Conservation (phyloP, 2,113 vertebrate genomes). For the Phoenicopterus ruber region DNA sequence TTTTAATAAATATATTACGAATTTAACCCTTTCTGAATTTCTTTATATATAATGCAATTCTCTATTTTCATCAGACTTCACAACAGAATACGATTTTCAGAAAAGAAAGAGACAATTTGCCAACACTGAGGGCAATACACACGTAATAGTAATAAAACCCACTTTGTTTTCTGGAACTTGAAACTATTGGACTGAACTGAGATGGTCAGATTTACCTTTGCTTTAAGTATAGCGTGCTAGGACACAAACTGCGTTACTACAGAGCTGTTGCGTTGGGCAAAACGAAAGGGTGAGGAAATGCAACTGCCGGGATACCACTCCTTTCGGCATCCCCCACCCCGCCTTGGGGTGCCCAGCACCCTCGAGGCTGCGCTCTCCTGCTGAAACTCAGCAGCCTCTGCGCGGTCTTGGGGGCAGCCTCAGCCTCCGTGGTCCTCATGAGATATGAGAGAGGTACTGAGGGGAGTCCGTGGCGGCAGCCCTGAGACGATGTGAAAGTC, state of each 20-base stretch:
- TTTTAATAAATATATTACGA: neutral
- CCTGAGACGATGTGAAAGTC: fast-evolving
- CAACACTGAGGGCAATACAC: neutral
- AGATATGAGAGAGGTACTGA: neutral
- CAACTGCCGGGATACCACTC: neutral
- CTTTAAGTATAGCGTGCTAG: neutral
- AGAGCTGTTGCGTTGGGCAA: neutral
- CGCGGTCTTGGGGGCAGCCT: neutral
- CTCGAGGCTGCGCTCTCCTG: neutral
- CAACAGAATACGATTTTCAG: neutral
- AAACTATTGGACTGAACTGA: neutral
- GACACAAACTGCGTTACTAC: neutral
- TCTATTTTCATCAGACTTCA: neutral
- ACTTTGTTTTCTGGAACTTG: neutral
- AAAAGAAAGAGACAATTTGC: neutral
- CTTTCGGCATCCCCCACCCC: fast-evolving
- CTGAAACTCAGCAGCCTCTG: neutral
- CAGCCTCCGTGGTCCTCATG: too few relatives aligned
- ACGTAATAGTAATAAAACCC: neutral
- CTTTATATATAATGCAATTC: neutral
- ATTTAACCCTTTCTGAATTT: neutral
- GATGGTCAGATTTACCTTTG: constrained; percentile 4
- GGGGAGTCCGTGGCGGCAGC: neutral
- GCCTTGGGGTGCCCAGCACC: neutral
- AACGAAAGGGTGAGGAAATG: neutral